Conservation (phyloP, 2,797 vertebrate species). For the Halcyon chelicuti region DNA sequence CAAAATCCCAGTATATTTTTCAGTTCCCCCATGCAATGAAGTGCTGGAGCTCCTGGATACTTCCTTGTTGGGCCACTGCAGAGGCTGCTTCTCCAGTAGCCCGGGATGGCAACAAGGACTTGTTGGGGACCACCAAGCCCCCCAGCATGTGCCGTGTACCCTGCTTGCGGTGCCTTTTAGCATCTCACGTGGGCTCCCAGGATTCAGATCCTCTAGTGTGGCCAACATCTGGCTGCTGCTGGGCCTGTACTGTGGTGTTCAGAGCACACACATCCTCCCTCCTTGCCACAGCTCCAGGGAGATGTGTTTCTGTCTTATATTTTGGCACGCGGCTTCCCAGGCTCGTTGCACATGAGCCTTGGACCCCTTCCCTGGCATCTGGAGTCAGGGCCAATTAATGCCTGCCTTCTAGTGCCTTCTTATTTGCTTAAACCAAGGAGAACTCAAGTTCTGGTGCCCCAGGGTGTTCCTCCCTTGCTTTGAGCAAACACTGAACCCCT, state of each 20-base stretch:
- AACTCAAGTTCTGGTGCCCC: not conserved
- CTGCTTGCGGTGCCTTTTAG: not conserved
- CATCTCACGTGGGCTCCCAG: not conserved
- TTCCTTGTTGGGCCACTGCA: not conserved
- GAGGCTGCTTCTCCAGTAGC: not conserved
- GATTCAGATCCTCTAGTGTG: not conserved
- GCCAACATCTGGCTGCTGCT: not conserved
- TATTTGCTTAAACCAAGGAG: not conserved
- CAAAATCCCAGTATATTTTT: not conserved
- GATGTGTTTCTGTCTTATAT: not conserved
- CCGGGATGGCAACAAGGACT: not conserved
- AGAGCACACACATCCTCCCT: not conserved
- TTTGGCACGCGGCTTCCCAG: not conserved
- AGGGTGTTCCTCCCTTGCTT: not conserved
- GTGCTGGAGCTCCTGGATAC: fast-evolving
- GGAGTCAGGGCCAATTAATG: not conserved
- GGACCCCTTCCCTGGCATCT: not conserved
- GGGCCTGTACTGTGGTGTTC: not conserved
- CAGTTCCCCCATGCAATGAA: not conserved
- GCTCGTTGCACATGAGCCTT: not conserved
- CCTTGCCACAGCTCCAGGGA: not conserved
- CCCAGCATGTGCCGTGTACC: fast-evolving
- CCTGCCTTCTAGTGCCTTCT: not conserved
- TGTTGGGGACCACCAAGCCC: not conserved
- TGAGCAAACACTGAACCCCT: not conserved